Evolutionary conservation across 2,113 vertebrate species (phyloP), one percentile per base, ranked within the genome.

Genomic region (Brachirus orientalis): DNA sequence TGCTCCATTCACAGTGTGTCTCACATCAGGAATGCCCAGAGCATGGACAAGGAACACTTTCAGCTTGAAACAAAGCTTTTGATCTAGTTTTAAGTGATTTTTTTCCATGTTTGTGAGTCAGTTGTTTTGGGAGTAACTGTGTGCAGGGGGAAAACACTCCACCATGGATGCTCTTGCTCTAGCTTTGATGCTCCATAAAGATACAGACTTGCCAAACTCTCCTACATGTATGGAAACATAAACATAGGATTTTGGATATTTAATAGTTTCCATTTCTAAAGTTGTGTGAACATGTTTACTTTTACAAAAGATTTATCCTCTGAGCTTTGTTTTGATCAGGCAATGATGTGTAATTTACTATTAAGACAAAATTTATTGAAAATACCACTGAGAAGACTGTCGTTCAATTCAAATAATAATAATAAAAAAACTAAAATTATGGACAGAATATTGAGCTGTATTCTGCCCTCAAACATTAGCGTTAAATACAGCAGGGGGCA

Each of bases 401-500:
- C 6, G 28, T 28, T 28, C 2, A 1, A n/a, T n/a, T n/a, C n/a
- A n/a, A n/a, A n/a, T n/a, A n/a, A n/a, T n/a, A 28, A 28, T 28
- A 28, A 28, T 4, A 28, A 28, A 28, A 3, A 4, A 28, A 28
- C 28, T 28, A 28, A 28, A 28, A 28, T 28, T 6, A 28, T 28
- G 2, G 28, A 28, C 28, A 28, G 28, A 1, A 28, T 28, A 4
- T 28, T 28, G 28, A 28, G 28, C 28, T 28, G 6, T 28, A 28
- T 28, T 28, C 22, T 28, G 22, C 22, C 22, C 22, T 28, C 5
- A 28, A 28, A 28, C 5, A 28, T 28, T 1, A 28, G 28, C 28
- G 17, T 1, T 7, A 0, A n/a, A 48, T 45, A 17, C 79, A 86
- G 65, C 36, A 84, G 81, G 69, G 66, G 63, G 9, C 52, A 22